Conservation (phyloP, 2,888 invertebrate genomes). For the Allacma fusca region DNA sequence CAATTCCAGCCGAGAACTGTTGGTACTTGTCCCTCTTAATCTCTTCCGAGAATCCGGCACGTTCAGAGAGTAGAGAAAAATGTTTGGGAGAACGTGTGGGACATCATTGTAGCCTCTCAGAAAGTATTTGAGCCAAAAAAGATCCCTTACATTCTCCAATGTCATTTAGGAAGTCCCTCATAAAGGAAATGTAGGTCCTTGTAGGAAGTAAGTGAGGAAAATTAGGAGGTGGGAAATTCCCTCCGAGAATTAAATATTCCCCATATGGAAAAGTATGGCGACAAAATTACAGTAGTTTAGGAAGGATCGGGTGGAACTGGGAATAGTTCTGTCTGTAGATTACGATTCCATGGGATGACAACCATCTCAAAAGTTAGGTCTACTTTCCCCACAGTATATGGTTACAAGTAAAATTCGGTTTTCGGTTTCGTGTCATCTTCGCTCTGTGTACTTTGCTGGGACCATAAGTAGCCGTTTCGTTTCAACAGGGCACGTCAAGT, state of each 20-base stretch:
- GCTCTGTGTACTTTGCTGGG: background rate
- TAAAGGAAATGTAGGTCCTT: too few species aligned
- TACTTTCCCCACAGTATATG: background rate
- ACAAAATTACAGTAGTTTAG: background rate
- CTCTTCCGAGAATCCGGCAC: slow-evolving; percentile 44
- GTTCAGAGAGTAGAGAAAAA: slow-evolving; percentile 29
- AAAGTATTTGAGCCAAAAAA: too few species aligned
- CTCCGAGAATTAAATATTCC: background rate
- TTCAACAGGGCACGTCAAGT: background rate
- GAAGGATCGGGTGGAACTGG: background rate
- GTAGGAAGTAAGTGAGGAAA: background rate
- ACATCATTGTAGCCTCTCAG: background rate
- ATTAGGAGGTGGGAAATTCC: slow-evolving; percentile 12
- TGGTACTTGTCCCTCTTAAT: slow-evolving; percentile 29
- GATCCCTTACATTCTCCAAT: too few species aligned
- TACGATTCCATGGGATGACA: background rate
- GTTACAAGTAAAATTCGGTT: background rate
- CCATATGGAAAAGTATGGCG: slow-evolving; percentile 12
- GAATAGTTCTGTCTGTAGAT: background rate
- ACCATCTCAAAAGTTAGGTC: background rate
- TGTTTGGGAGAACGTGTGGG: slow-evolving; percentile 7
- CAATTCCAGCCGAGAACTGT: slow-evolving; percentile 34
- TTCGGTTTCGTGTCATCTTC: background rate
- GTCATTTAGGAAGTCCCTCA: too few species aligned
- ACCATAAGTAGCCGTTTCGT: background rate